phyloP scores from a whole-genome alignment of 2,888 invertebrate genomes.

The Leucophora obtusa region DNA sequence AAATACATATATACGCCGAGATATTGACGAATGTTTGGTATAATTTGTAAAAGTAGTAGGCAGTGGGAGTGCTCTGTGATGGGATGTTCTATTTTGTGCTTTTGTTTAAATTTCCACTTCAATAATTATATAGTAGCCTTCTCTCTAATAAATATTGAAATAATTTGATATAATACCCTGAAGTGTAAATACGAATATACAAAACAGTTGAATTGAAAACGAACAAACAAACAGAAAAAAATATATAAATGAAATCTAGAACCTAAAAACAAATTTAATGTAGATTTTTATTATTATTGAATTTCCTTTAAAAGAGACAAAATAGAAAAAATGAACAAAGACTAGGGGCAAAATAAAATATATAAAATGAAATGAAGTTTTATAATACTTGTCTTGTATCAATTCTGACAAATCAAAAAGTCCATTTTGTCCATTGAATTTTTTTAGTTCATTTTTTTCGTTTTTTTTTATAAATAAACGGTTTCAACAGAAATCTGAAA shows the following conservation, averaged over 20 bases:
- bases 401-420: slow-evolving; percentile 29
- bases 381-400: slow-evolving; percentile 9
- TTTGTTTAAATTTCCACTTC: slow-evolving; percentile 48
- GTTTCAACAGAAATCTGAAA: background rate
- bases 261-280: slow-evolving; percentile 32
- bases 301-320: slow-evolving; percentile 15
- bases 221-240: background rate
- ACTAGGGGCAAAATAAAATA: background rate
- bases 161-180: slow-evolving; percentile 47
- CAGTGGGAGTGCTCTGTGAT: too few relatives aligned
- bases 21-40: background rate
- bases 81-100: slow-evolving; percentile 1
- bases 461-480: slow-evolving; percentile 5
- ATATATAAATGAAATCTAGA: background rate
- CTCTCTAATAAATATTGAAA: slow-evolving; percentile 32
- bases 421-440: slow-evolving; percentile 22
- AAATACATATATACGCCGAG: background rate
- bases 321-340: background rate
- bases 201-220: background rate
- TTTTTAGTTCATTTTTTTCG: slow-evolving; percentile 1
- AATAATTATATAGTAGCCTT: slow-evolving; percentile 29
- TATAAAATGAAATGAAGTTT: slow-evolving; percentile 15
- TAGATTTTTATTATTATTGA: slow-evolving; percentile 33
- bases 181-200: slow-evolving; percentile 30
- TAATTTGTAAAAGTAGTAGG: background rate